Base-by-base conservation (phyloP, 2,797 vertebrate species). In the Eleutherodactylus coqui region DNA sequence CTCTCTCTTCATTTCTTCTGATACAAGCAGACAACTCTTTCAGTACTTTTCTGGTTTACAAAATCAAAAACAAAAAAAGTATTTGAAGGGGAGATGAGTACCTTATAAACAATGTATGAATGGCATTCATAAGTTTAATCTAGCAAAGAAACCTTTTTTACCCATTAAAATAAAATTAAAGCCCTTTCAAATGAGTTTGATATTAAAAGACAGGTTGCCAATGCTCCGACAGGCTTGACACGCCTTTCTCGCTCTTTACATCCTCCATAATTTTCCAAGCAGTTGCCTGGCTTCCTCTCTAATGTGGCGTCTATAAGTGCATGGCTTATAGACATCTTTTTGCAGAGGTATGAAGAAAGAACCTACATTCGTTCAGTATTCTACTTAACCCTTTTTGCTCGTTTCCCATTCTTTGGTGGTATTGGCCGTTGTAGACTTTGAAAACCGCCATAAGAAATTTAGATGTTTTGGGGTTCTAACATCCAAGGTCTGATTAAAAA, bases 101-200 rank as follows among this genome's bases (percentile, higher is more conserved):
- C 94, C 93, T 95, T 95, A 98, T 99, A 96, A 98, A 98, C 96
- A 97, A 98, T 97, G 96, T 96, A 98, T 98, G 96, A 99, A 95
- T 94, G 95, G 97, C 97, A 97, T 97, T 98, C 96, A 96, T 96
- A 97, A 96, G 96, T 98, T 96, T 96, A 97, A 97, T 97, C 96
- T 96, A 96, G 93, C 95, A 95, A 95, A 95, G 95, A 95, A 95
- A 95, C 94, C 94, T 95, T 95, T 95, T 95, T 95, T 94, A 95
- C 94, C 94, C 93, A 93, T 95, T 95, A 75, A 83, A 95, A 93
- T 93, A 94, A 95, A 95, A 95, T 95, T 95, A 95, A 95, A 95
- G 94, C 93, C 93, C 93, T 95, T 95, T 94, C 94, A 95, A 93
- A 95, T 94, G 94, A 95, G 91, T 92, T 94, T 95, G 94, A 95